Base-by-base conservation (phyloP, 1,140 invertebrate genomes). In the Papilio dardanus region DNA sequence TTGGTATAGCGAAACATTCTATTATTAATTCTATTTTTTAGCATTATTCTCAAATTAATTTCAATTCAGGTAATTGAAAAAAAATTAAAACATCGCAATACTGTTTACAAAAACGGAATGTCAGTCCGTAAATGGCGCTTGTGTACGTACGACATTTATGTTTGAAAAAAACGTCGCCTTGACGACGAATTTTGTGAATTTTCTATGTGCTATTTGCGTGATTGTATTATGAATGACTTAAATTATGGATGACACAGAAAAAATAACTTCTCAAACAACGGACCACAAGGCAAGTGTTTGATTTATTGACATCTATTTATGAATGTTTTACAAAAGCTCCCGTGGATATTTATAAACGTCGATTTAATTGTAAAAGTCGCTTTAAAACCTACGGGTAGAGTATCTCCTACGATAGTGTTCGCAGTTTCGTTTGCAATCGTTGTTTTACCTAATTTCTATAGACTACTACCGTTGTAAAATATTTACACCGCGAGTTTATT, bases 121-220 rank as follows among this genome's bases (percentile, higher is more conserved):
- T 71, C 33, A 78, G 58, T 78, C 76, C 82, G 81, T 85, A 79
- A 83, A 89, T 90, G 87, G 86, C 83, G 88, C 85, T 90, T 92
- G 88, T 91, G 84, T 83, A 83, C 78, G 78, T 78, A 76, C 83
- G 77, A 81, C 77, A 73, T 82, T 89, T 89, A 87, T 92, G 89
- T 93, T 93, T 93, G 91, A 91, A 91, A 87, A 75, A 91, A 92
- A 89, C 86, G 90, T 92, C 88, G 88, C 83, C 90, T 91, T 91
- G 90, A 88, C 89, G 89, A 93, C 91, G 85, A 85, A 84, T 84
- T 89, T 90, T 80, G 79, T 86, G 82, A 84, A 76, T 84, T 89
- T 85, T 81, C 62, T 80, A 86, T 85, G 84, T 87, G 83, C 79
- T 84, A 81, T 79, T 83, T 68, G 77, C 85, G 83, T 86, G 84